These are phyloP conservation scores for Artibeus jamaicensis DNA, from an alignment of 2,797 vertebrate genomes.

Conservation along the genomic window DNA sequence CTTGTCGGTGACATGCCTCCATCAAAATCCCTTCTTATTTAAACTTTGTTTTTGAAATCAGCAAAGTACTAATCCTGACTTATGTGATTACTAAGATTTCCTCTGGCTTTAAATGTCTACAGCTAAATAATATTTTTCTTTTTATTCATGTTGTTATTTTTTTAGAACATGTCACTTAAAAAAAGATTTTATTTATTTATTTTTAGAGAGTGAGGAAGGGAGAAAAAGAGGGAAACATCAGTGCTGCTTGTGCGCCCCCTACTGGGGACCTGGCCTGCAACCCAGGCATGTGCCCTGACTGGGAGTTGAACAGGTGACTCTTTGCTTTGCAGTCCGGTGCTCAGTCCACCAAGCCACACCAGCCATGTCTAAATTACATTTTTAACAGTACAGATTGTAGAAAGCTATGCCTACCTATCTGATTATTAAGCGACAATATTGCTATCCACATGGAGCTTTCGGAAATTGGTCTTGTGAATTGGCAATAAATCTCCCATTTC, in stretches of 20 bases:
- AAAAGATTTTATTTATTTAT: no score
- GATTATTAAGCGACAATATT: background rate
- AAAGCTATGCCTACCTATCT: background rate
- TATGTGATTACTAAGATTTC: background rate
- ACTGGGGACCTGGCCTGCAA: no score
- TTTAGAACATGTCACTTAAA: no score
- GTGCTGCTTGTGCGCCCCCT: no score
- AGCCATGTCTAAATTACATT: background rate
- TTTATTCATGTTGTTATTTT: no score
- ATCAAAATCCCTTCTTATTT: background rate
- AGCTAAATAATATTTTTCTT: background rate
- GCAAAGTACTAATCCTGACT: background rate
- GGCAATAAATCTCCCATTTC: background rate
- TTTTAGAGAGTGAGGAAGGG: no score
- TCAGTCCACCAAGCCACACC: no score
- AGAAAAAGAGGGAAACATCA: no score
- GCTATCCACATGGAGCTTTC: background rate
- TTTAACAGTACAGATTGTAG: background rate
- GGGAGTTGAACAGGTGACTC: no score
- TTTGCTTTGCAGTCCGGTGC: no score
- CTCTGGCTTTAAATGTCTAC: background rate
- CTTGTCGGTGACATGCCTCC: background rate
- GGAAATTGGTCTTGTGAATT: background rate
- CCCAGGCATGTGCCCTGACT: no score
- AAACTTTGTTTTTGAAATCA: slow-evolving; percentile 14